These are phyloP conservation scores for Augochlora pura DNA, from an alignment of 1,140 invertebrate species.

Conservation along the genomic window DNA sequence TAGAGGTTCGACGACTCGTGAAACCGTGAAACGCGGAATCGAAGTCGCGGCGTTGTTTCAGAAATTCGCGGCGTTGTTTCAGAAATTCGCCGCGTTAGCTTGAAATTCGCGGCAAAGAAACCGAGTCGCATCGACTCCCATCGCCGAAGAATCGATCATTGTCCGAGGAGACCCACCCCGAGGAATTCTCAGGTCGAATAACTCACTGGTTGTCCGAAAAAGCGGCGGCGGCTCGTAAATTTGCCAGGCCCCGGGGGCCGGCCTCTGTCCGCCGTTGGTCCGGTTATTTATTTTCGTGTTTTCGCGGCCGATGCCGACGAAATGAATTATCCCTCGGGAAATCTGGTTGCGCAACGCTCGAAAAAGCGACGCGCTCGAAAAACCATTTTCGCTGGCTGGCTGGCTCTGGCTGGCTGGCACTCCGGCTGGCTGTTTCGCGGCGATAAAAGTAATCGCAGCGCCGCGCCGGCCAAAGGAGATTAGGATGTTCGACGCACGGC, in stretches of 20 bases:
- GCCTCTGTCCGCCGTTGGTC: not conserved
- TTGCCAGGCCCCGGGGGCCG: too few relatives aligned
- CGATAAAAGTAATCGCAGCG: slow-evolving; percentile 39
- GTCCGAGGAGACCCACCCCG: not conserved
- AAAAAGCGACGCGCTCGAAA: slow-evolving; percentile 1
- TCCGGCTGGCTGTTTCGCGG: not conserved
- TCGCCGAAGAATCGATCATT: too few relatives aligned
- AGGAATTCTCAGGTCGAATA: not conserved
- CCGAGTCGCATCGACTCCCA: too few relatives aligned
- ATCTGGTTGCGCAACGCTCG: slow-evolving; percentile 8
- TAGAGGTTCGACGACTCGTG: too few relatives aligned
- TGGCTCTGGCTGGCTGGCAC: too few relatives aligned
- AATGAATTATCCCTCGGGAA: slow-evolving; percentile 16
- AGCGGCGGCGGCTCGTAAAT: not conserved
- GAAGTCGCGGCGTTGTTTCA: too few relatives aligned
- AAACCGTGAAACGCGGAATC: too few relatives aligned
- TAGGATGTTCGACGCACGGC: slow-evolving; percentile 25
- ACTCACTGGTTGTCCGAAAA: not conserved
- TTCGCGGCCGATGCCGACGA: not conserved
- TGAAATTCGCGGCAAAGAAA: too few relatives aligned
- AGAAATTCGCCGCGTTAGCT: too few relatives aligned
- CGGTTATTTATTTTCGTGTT: slow-evolving; percentile 31
- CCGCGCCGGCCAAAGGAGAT: not conserved
- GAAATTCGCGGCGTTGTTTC: too few relatives aligned
- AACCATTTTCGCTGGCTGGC: not conserved